phyloP scores from a whole-genome alignment of 2,888 invertebrate genomes.

The Nephrotoma flavescens region DNA sequence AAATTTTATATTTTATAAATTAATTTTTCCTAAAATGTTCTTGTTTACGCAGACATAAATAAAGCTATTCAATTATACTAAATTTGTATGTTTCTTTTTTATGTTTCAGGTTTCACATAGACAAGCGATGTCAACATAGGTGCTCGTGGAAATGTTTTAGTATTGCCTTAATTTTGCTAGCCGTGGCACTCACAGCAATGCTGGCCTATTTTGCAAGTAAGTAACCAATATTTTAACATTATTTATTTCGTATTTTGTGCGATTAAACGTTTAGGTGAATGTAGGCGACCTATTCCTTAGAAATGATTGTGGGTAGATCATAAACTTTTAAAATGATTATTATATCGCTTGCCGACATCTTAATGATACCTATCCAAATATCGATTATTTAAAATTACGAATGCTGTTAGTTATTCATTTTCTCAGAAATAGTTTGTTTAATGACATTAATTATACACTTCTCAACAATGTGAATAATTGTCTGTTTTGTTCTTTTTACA shows the following conservation, averaged over 20 bases:
- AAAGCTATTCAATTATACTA: no score
- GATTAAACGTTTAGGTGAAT: no score
- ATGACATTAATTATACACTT: not conserved
- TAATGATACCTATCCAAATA: not conserved
- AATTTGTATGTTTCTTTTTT: not conserved
- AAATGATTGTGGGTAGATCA: no score
- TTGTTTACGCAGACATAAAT: not conserved
- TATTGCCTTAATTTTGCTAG: constrained; percentile 80
- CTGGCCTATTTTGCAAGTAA: constrained; percentile 91
- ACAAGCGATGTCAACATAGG: constrained; percentile 82
- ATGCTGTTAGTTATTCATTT: not conserved
- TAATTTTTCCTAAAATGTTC: not conserved
- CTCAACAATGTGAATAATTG: not conserved
- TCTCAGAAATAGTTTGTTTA: not conserved
- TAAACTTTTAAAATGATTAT: no score
- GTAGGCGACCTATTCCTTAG: no score
- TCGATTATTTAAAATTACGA: not conserved
- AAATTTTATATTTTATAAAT: not conserved
- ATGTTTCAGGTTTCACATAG: constrained; percentile 60
- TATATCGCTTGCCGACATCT: no score
- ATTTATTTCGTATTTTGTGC: not conserved
- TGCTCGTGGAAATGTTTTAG: constrained; percentile 96
- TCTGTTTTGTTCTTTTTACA: not conserved
- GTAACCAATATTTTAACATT: constrained; percentile 20
- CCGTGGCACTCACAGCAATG: constrained; percentile 82